A percentile compares a stretch with the other conserved stretches of the same genome.
Conservation (phyloP, 2,888 invertebrate genomes). For the Odontothrips loti region DNA sequence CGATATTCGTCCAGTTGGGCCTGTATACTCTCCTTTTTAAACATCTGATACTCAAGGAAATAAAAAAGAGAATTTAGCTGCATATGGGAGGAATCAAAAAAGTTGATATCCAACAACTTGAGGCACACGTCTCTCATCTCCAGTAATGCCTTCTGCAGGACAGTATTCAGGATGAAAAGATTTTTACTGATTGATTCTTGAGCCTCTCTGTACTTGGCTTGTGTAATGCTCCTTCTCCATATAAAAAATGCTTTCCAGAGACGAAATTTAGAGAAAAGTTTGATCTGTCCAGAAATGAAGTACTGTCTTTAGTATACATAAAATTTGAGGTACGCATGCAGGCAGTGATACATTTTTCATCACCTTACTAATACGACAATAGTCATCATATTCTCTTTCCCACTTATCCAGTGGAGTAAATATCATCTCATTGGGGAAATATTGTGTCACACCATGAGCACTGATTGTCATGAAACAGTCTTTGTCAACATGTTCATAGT, state of each 20-base stretch:
- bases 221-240: slow-evolving; percentile 70
- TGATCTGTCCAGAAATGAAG: slow-evolving; percentile 50
- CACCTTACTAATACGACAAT: slow-evolving; percentile 69
- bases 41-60: slow-evolving; percentile 65
- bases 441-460: slow-evolving; percentile 74
- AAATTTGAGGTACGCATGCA: neutral
- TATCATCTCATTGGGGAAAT: slow-evolving; percentile 64
- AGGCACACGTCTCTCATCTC: slow-evolving; percentile 65
- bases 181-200: slow-evolving; percentile 59
- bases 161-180: slow-evolving; percentile 68
- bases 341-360: slow-evolving; percentile 34
- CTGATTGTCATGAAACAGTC: slow-evolving; percentile 77
- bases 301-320: no score
- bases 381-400: slow-evolving; percentile 79
- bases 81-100: slow-evolving; percentile 54
- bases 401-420: slow-evolving; percentile 74
- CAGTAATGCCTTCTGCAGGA: slow-evolving; percentile 66
- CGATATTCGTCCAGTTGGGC: slow-evolving; percentile 51
- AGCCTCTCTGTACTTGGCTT: slow-evolving; percentile 61
- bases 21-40: slow-evolving; percentile 47
- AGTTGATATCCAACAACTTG: slow-evolving; percentile 58
- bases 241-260: slow-evolving; percentile 77
- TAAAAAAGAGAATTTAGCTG: slow-evolving; percentile 59
- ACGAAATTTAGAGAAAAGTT: slow-evolving; percentile 63
- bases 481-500: slow-evolving; percentile 64